phyloP scores from a whole-genome alignment of 2,797 vertebrate species.

The Scolopax bukidnonensis region DNA sequence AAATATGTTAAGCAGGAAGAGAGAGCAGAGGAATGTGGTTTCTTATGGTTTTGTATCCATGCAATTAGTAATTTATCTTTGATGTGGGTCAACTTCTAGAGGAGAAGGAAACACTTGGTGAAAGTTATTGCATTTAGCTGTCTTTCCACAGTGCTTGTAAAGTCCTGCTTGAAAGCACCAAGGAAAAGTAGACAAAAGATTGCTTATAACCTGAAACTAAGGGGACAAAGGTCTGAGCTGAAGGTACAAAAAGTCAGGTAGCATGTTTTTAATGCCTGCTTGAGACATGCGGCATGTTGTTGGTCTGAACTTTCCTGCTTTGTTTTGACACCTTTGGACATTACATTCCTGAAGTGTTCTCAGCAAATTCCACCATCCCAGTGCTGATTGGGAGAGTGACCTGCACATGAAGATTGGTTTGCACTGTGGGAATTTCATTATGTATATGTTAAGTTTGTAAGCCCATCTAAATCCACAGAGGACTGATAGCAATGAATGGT shows the following conservation, averaged over 20 bases:
- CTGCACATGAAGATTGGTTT: background rate
- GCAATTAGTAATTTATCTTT: background rate
- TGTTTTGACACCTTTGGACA: background rate
- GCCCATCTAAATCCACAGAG: background rate
- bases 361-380: background rate
- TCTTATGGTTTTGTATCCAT: background rate
- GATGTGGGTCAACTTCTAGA: background rate
- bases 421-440: background rate
- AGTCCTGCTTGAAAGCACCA: background rate
- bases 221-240: background rate
- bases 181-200: background rate
- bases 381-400: background rate
- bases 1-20: background rate
- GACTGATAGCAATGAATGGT: background rate
- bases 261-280: background rate
- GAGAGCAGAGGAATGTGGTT: background rate
- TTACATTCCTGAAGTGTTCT: background rate
- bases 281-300: accelerated
- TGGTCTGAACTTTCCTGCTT: background rate
- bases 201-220: background rate
- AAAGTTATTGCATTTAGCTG: background rate
- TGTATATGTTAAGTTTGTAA: background rate
- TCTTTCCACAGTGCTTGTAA: background rate
- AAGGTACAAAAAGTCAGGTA: background rate
- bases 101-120: background rate